phyloP scores from a whole-genome alignment of 2,113 vertebrate genomes.

The Varanus komodoensis region DNA sequence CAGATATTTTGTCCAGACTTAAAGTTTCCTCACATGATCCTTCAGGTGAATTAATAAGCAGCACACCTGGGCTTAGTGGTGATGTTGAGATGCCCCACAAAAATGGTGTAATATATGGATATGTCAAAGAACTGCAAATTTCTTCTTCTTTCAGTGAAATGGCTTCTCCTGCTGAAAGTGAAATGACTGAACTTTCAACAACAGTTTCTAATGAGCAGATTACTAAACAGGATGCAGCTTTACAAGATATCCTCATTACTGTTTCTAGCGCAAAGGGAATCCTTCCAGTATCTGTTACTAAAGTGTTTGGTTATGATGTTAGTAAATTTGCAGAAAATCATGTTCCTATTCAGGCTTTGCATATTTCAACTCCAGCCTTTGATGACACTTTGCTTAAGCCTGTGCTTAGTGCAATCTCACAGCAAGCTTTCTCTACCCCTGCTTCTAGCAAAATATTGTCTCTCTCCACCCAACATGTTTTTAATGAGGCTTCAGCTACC shows the following conservation, averaged over 20 bases:
- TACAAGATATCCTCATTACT: conserved; percentile 70
- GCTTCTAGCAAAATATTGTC: conserved; percentile 75
- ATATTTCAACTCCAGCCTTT: conserved; percentile 73
- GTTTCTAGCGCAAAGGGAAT: conserved; percentile 75
- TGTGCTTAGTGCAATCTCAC: conserved; percentile 74
- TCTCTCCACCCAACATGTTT: conserved; percentile 72
- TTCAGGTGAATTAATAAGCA: conserved; percentile 74
- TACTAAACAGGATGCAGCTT: conserved; percentile 66
- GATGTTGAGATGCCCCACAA: conserved; percentile 68
- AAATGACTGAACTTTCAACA: conserved; percentile 67
- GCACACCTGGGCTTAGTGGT: conserved; percentile 76
- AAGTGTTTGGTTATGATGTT: conserved; percentile 71
- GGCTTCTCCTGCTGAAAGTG: conserved; percentile 72
- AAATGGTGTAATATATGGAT: conserved; percentile 67
- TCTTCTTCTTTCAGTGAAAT: conserved; percentile 75
- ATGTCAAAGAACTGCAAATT: conserved; percentile 76
- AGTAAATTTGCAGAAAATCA: conserved; percentile 77
- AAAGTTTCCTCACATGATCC: conserved; percentile 74
- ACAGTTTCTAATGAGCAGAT: conserved; percentile 63
- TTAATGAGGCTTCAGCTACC: conserved; percentile 73
- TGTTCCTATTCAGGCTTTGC: conserved; percentile 72
- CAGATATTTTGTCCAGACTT: conserved; percentile 71
- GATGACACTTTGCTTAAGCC: conserved; percentile 75
- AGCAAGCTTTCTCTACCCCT: conserved; percentile 72
- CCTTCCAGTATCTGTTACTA: conserved; percentile 72